Conservation (phyloP, 2,888 invertebrate species). For the Cheilosia impressa region DNA sequence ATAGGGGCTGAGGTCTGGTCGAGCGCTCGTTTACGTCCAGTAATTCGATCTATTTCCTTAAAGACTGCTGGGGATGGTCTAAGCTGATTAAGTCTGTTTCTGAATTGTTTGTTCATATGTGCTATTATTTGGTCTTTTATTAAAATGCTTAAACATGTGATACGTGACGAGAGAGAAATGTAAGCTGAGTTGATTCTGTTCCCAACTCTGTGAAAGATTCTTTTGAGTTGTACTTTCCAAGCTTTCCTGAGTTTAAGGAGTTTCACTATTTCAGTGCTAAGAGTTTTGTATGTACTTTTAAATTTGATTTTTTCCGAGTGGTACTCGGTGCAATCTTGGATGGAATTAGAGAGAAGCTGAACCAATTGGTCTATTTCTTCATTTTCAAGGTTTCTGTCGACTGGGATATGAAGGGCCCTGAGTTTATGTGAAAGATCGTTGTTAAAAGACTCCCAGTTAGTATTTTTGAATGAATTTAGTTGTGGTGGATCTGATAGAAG, state of each 20-base stretch:
- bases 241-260: no score
- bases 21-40: background rate
- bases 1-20: background rate
- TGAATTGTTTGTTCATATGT: background rate
- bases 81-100: background rate
- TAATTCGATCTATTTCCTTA: background rate
- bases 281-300: background rate
- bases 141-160: no score
- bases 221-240: no score
- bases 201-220: no score
- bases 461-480: background rate
- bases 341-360: background rate
- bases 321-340: background rate
- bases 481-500: background rate
- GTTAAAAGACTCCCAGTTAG: conserved; percentile 5
- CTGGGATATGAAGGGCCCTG: background rate
- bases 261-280: background rate
- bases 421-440: background rate
- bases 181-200: no score
- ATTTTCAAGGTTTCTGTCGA: background rate
- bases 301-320: background rate
- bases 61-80: background rate
- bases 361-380: background rate
- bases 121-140: no score
- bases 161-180: no score